Evolutionary conservation across 2,888 invertebrate species (phyloP).

Genomic region (Athripsodes cinereus): DNA sequence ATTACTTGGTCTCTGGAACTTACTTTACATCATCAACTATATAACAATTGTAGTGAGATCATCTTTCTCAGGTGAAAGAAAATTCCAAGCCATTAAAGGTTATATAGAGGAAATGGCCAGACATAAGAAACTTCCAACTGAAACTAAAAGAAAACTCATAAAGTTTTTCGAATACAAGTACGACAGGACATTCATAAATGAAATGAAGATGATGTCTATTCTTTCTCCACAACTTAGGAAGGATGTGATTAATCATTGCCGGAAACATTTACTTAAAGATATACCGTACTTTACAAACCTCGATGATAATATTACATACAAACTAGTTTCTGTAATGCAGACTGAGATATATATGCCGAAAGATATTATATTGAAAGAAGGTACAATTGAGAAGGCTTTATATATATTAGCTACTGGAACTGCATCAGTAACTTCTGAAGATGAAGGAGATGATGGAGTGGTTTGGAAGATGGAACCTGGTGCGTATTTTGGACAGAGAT

Average conservation of each 20-base stretch:
- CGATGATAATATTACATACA: not conserved
- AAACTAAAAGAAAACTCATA: slow-evolving; percentile 1
- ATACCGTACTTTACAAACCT: slow-evolving; percentile 4
- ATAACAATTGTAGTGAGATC: slow-evolving; percentile 8
- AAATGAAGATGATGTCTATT: slow-evolving; percentile 6
- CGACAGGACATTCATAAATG: slow-evolving; percentile 11
- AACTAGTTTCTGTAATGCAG: not conserved
- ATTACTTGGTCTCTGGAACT: slow-evolving; percentile 4
- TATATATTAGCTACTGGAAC: not conserved
- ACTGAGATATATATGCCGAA: not conserved
- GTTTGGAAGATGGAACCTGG: not conserved
- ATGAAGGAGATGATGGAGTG: not conserved
- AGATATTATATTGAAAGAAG: not conserved
- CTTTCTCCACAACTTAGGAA: slow-evolving; percentile 4
- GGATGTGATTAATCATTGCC: slow-evolving; percentile 9
- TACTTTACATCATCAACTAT: slow-evolving; percentile 4
- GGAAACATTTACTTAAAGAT: not conserved
- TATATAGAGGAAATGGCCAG: slow-evolving; percentile 11
- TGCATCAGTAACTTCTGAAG: not conserved
- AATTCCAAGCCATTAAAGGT: slow-evolving; percentile 1
- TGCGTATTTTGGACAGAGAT: not conserved
- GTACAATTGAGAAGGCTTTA: not conserved
- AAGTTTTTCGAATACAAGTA: slow-evolving; percentile 9
- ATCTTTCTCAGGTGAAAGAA: slow-evolving; percentile 7
- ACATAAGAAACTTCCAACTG: slow-evolving; percentile 1